phyloP scores from a whole-genome alignment of 2,113 vertebrate species.

The Dolichallabes microphthalmus region DNA sequence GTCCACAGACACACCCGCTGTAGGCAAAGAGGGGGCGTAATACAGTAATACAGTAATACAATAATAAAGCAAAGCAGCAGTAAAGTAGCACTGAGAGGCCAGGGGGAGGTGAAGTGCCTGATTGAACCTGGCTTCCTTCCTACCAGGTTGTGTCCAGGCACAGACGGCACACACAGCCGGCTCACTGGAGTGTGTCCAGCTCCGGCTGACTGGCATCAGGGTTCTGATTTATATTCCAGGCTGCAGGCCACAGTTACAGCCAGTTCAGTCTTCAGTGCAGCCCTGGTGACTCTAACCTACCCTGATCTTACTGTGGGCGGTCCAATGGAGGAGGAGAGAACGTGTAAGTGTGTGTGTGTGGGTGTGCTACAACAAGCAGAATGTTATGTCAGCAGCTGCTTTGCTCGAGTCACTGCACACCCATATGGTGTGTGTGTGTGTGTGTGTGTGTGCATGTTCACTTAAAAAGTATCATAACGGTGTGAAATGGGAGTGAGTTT shows the following conservation, averaged over 20 bases:
- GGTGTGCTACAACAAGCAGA: constrained; percentile 28
- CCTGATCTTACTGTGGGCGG: constrained; percentile 67
- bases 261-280: constrained; percentile 64
- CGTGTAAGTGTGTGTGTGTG: constrained; percentile 20
- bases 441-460: background rate
- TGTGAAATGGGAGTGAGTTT: background rate
- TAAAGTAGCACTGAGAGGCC: constrained; percentile 42
- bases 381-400: constrained; percentile 37
- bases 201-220: constrained; percentile 60
- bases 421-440: background rate
- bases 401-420: background rate
- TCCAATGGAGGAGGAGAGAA: constrained; percentile 46
- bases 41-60: constrained; percentile 50
- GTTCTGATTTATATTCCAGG: constrained; percentile 65
- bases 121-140: constrained; percentile 31
- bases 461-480: background rate
- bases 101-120: background rate
- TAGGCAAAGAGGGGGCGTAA: constrained; percentile 36
- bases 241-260: constrained; percentile 64
- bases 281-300: constrained; percentile 60
- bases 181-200: constrained; percentile 62
- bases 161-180: constrained; percentile 62
- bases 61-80: constrained; percentile 50
- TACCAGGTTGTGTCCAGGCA: constrained; percentile 55
- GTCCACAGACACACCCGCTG: constrained; percentile 28